phyloP scores from a whole-genome alignment of 2,113 vertebrate species.

The Anseranas semipalmata region DNA sequence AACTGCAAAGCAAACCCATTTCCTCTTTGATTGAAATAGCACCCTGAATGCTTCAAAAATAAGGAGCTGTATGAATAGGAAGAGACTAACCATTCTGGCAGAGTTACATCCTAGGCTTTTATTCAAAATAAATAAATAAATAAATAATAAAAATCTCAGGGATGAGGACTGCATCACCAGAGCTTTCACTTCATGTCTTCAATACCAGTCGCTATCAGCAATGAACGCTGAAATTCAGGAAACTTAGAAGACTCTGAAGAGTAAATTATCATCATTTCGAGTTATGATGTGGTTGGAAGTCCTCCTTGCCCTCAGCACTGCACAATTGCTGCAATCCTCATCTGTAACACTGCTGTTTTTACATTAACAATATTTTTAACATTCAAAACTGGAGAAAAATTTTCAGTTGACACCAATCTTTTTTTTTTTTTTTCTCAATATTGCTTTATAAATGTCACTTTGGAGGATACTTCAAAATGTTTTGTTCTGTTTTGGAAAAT shows the following conservation, averaged over 20 bases:
- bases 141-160: not conserved
- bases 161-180: not conserved
- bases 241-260: not conserved
- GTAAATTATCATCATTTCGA: not conserved
- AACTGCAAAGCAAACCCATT: not conserved
- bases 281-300: not conserved
- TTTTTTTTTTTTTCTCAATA: not conserved
- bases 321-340: no score
- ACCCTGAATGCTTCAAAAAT: not conserved
- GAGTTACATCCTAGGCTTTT: not conserved
- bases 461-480: not conserved
- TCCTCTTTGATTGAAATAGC: not conserved
- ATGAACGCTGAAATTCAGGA: not conserved
- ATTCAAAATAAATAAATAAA: not conserved
- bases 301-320: not conserved
- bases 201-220: not conserved
- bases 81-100: not conserved
- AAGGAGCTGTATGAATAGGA: not conserved
- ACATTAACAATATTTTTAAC: not conserved
- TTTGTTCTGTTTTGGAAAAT: not conserved
- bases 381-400: not conserved
- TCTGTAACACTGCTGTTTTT: accelerated
- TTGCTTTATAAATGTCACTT: not conserved
- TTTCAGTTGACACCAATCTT: not conserved
- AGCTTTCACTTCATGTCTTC: not conserved